Base-by-base conservation (phyloP, 2,888 invertebrate genomes). In the Ormyrus labotus region DNA sequence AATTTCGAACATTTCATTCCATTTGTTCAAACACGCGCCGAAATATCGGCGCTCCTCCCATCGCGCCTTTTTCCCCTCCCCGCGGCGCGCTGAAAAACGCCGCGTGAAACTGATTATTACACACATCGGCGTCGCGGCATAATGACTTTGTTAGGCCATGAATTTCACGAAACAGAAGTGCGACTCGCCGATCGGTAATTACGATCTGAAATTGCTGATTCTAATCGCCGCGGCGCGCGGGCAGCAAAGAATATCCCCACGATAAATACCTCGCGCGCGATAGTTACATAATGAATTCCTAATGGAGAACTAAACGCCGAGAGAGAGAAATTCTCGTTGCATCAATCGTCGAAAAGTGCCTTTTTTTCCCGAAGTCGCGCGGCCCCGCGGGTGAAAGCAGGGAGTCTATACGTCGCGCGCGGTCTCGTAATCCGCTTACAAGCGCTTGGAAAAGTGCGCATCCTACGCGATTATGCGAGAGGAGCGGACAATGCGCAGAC, bases 381-480 rank as follows among this genome's bases (percentile, higher is more conserved):
- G 34, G 34, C 34, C 34, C 34, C 34, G 34, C 34, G 34, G 34
- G 34, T 34, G 34, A 34, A 34, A 34, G 34, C 34, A 53, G 53
- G 10, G 53, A 10, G 8, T 53, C 10, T 53, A 53, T 2, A 5
- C 9, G 53, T 6, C 13, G 60, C 60, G 60, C 60, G 60, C 60
- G 34, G 19, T 5, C 34, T 60, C 6, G 34, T 34, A 11, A 60
- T 13, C 10, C 63, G 63, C 47, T 6, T n/a, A 47, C 8, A 2
- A 1, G 48, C 55, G 60, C n/a, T 60, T 67, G 57, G 57, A 74
- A 74, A 65, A 74, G 57, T 67, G 67, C 76, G 61, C 68, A 76
- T 68, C 76, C 68, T 76, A 76, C 68, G 61, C 76, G 53, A 61
- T 69, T 76, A 76, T 76, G 48, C 48, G 57, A 19, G 11, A 19